Percentiles rank a stretch among this genome's conserved stretches.
phyloP scores from a whole-genome alignment of 2,797 vertebrate genomes.

The Hippocampus kuda region DNA sequence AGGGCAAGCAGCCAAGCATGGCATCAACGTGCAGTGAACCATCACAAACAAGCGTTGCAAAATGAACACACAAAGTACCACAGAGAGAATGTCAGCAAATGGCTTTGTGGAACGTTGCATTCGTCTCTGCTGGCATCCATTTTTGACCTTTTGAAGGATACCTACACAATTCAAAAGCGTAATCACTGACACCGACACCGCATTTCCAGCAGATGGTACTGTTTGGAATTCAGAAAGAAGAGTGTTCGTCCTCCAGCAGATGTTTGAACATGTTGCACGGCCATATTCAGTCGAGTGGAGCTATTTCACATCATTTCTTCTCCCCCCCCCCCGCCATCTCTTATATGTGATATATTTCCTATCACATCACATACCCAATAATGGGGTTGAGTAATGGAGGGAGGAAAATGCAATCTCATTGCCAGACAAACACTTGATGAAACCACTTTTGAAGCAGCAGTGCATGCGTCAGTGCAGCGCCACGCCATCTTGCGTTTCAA shows the following conservation, averaged over 20 bases:
- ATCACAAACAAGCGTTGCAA: constrained; percentile 26
- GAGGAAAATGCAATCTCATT: constrained; percentile 59
- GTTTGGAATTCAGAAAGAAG: constrained; percentile 10
- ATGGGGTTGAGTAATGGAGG: constrained; percentile 40
- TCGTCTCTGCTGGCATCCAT: neutral
- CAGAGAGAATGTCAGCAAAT: constrained; percentile 7
- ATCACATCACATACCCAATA: constrained; percentile 32
- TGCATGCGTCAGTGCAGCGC: constrained; percentile 29
- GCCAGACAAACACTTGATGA: constrained; percentile 58
- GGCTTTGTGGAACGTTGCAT: constrained; percentile 7
- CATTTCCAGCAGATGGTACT: constrained; percentile 12
- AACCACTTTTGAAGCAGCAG: constrained; percentile 52
- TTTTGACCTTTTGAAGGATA: neutral
- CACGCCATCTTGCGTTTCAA: constrained; percentile 67
- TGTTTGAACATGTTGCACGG: constrained; percentile 25
- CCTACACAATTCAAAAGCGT: constrained; percentile 3
- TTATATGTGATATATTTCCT: constrained; percentile 49
- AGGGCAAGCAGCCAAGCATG: constrained; percentile 2
- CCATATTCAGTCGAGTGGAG: constrained; percentile 13
- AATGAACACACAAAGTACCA: constrained; percentile 13
- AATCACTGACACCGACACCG: constrained; percentile 11
- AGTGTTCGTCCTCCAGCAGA: neutral
- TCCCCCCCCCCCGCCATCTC: constrained; percentile 39
- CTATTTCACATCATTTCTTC: constrained; percentile 43
- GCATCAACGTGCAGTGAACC: constrained; percentile 19